Evolutionary conservation across 2,797 vertebrate species (phyloP), one percentile per base, ranked within the genome.

Genomic region (Xiphorhynchus erythropygius): DNA sequence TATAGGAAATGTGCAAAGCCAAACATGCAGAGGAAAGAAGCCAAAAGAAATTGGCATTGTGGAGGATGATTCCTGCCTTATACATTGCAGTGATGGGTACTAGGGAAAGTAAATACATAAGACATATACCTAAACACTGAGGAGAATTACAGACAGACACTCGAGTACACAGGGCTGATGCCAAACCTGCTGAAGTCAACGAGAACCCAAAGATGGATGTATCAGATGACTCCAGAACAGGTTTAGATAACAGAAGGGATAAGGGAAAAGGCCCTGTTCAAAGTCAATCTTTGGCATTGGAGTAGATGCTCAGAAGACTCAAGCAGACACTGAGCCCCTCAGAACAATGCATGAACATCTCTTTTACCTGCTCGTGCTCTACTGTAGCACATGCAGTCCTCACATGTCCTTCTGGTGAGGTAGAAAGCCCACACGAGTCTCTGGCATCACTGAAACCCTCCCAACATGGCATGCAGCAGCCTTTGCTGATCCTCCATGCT

Each of bases 21-120:
- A 95, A 94, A 96, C 92, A 94, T 0, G 1, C 65, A 62, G n/a
- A 91, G 92, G 93, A 96, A 85, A 63, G 92, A 70, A 94, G 96
- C 95, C 96, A 97, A 89, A 89, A 95, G 84, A 90, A 96, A 80
- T 50, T 97, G 94, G 95, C 93, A 92, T 90, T 94, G 75, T 93
- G 78, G 70, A 93, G 75, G 88, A 93, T 96, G 95, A 96, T 92
- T 95, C 84, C 90, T 96, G 90, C 75, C 67, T 94, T 89, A 75
- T 93, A 64, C 52, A 60, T 77, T 80, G 75, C 95, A 94, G 86
- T 85, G 90, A 32, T 90, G 92, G 81, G 70, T 92, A 92, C 93
- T 12, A 64, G 44, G 81, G 86, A 96, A 97, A 97, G 96, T 90
- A 95, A 95, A 96, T 90, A 90, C 90, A 35, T 89, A 80, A 92